These are phyloP conservation scores for Hetaerina americana DNA, from an alignment of 1,140 invertebrate genomes.

Conservation along the genomic window DNA sequence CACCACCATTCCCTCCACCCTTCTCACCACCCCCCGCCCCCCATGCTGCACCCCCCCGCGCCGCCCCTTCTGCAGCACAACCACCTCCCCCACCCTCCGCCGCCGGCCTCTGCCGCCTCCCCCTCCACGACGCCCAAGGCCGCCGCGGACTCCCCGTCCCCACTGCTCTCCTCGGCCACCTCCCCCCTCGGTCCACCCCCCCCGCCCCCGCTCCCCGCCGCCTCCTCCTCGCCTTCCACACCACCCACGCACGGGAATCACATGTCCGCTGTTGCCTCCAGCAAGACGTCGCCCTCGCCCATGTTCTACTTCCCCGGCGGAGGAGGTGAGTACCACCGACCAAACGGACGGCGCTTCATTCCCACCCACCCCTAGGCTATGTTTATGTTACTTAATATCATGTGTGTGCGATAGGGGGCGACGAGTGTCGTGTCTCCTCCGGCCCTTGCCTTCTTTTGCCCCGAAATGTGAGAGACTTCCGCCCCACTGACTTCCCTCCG, in stretches of 20 bases:
- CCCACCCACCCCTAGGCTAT: no score
- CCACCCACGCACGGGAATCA: not conserved
- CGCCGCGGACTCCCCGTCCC: not conserved
- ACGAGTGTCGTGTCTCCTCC: not conserved
- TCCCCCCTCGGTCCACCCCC: not conserved
- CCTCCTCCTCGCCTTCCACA: not conserved
- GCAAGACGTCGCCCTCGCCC: slow-evolving; percentile 7
- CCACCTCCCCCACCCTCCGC: not conserved
- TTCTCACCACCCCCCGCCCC: not conserved
- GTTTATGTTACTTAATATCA: no score
- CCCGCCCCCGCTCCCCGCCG: not conserved
- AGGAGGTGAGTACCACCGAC: not conserved
- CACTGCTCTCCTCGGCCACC: not conserved
- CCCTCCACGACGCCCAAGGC: not conserved
- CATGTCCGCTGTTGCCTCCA: not conserved
- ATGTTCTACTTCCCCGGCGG: slow-evolving; percentile 6
- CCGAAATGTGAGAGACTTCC: no score
- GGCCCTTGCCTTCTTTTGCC: not conserved
- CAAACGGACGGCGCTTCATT: slow-evolving; percentile 19
- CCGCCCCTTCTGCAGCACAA: not conserved
- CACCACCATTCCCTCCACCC: no score
- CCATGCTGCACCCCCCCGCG: not conserved
- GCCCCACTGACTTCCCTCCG: not conserved
- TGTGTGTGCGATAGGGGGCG: not conserved
- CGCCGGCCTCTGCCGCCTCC: not conserved